Conservation (phyloP, 2,888 invertebrate species). For the Muschampia plurimacula region DNA sequence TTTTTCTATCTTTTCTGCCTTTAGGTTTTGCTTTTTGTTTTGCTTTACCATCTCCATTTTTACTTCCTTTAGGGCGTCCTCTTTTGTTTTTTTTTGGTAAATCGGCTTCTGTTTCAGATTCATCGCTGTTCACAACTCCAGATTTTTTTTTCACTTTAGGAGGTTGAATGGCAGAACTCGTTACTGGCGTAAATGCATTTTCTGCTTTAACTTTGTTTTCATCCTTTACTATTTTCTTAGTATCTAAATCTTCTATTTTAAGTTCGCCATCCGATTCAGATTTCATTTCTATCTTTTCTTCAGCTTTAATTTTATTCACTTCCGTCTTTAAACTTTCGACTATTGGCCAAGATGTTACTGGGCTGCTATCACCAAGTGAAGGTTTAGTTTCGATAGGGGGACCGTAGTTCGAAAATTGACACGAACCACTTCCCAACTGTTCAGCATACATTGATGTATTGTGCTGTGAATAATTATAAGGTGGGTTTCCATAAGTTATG, state of each 20-base stretch:
- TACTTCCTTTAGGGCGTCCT: slow-evolving; percentile 64
- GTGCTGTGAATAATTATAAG: slow-evolving; percentile 63
- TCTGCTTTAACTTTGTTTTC: slow-evolving; percentile 58
- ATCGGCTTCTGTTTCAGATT: slow-evolving; percentile 69
- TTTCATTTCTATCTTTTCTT: slow-evolving; percentile 78
- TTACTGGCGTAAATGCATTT: slow-evolving; percentile 34
- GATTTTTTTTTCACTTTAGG: slow-evolving; percentile 48
- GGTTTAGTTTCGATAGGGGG: slow-evolving; percentile 72
- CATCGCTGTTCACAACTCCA: slow-evolving; percentile 59
- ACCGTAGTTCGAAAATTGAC: slow-evolving; percentile 66
- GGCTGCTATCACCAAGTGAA: slow-evolving; percentile 70
- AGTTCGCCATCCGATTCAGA: slow-evolving; percentile 84
- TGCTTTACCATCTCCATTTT: slow-evolving; percentile 64
- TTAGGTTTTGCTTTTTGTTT: slow-evolving; percentile 74
- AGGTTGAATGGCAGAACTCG: slow-evolving; percentile 3
- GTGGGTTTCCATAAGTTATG: slow-evolving; percentile 57
- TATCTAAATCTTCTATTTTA: slow-evolving; percentile 81
- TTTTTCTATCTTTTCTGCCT: slow-evolving; percentile 75
- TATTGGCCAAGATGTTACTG: slow-evolving; percentile 76
- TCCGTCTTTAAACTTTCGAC: slow-evolving; percentile 75
- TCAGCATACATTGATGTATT: slow-evolving; percentile 62
- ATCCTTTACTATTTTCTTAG: slow-evolving; percentile 76
- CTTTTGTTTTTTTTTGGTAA: slow-evolving; percentile 64
- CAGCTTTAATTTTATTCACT: slow-evolving; percentile 74
- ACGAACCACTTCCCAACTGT: slow-evolving; percentile 52